Percentiles rank a stretch among this genome's conserved stretches.
Evolutionary conservation across 2,113 vertebrate genomes (phyloP).

Genomic region (Nothoprocta perdicaria): DNA sequence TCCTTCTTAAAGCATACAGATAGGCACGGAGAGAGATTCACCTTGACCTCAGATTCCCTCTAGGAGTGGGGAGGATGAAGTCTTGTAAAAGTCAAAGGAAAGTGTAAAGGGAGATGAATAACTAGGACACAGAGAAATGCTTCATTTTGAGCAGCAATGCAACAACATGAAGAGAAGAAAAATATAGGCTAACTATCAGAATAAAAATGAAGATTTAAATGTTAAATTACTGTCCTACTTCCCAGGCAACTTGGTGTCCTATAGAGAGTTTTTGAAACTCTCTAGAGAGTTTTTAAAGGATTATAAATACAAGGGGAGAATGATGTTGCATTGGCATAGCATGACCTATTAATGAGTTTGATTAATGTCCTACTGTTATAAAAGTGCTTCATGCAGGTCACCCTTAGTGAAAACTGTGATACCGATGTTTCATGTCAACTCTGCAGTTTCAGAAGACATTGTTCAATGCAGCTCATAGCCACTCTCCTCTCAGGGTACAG

Average conservation of each 20-base stretch:
- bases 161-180: slow-evolving; percentile 1
- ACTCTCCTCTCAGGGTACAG: neutral
- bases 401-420: neutral
- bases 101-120: neutral
- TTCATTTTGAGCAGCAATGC: neutral
- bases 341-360: slow-evolving; percentile 1
- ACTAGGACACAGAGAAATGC: fast-evolving
- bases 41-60: neutral
- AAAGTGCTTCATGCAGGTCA: neutral
- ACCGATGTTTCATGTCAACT: neutral
- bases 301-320: neutral
- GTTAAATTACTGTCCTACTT: slow-evolving; percentile 37
- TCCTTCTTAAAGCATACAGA: neutral
- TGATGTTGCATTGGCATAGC: neutral
- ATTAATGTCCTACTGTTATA: neutral
- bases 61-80: neutral
- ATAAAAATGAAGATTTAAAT: neutral
- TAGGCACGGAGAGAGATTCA: neutral
- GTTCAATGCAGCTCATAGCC: neutral
- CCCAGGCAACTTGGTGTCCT: neutral
- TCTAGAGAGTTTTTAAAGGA: slow-evolving; percentile 2
- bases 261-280: slow-evolving; percentile 4
- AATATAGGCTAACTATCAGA: neutral
- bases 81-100: neutral
- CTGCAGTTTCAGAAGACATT: neutral